Evolutionary conservation across 2,797 vertebrate genomes (phyloP).

Genomic region (Bryconaethiops microstoma): DNA sequence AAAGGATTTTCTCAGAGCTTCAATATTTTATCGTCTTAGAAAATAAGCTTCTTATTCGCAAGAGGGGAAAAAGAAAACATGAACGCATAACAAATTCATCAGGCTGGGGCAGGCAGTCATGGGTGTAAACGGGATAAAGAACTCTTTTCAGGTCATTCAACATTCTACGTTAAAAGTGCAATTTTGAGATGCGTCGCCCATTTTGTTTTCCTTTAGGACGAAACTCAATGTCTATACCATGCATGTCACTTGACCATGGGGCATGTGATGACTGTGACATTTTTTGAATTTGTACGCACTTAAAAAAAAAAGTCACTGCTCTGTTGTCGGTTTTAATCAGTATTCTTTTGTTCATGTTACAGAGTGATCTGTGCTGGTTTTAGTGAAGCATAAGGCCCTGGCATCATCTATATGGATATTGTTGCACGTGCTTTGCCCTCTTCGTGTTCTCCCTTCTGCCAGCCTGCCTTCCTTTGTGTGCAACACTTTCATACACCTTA

Average conservation of each 20-base stretch:
- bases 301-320: too few species aligned
- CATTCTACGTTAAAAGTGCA: not conserved
- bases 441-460: too few species aligned
- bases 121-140: slow-evolving; percentile 20
- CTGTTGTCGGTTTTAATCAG: too few species aligned
- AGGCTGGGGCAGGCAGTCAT: slow-evolving; percentile 20
- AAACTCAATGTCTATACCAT: not conserved
- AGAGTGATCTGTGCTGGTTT: too few species aligned
- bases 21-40: slow-evolving; percentile 49
- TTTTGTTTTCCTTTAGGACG: not conserved
- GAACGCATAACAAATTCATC: not conserved
- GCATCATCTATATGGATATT: too few species aligned
- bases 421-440: too few species aligned
- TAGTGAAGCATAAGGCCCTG: too few species aligned
- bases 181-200: not conserved
- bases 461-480: too few species aligned
- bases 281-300: too few species aligned
- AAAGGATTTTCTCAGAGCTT: slow-evolving; percentile 30
- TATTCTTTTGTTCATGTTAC: too few species aligned
- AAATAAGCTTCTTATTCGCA: slow-evolving; percentile 55
- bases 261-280: too few species aligned
- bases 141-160: slow-evolving; percentile 17
- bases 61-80: slow-evolving; percentile 14
- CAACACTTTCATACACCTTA: too few species aligned
- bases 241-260: not conserved